Percentiles rank a stretch among this genome's conserved stretches.
These are phyloP conservation scores for Cyaniris semiargus DNA, from an alignment of 2,888 invertebrate species.

Conservation along the genomic window DNA sequence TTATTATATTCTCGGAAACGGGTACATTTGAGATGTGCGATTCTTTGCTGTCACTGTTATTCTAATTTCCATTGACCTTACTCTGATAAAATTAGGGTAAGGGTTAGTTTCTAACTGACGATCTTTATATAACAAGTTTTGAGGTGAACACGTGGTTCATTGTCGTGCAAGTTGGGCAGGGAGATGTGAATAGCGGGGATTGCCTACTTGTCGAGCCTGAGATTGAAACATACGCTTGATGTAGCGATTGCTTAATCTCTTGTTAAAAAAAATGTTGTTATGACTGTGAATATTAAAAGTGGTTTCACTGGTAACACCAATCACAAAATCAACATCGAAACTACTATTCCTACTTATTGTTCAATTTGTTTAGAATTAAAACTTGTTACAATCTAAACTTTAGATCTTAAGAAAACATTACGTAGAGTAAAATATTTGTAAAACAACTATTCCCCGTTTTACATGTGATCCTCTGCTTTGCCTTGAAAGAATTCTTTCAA, in stretches of 20 bases:
- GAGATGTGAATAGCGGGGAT: neutral
- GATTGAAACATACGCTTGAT: slow-evolving; percentile 7
- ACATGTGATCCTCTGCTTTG: neutral
- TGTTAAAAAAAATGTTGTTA: neutral
- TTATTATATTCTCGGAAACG: slow-evolving; percentile 25
- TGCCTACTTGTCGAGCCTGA: slow-evolving; percentile 3
- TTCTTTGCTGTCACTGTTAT: slow-evolving; percentile 23
- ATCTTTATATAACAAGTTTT: slow-evolving; percentile 20
- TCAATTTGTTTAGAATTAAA: too few species aligned
- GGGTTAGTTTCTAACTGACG: slow-evolving; percentile 28
- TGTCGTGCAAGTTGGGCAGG: neutral
- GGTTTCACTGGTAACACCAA: neutral
- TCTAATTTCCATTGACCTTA: slow-evolving; percentile 31
- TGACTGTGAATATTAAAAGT: neutral
- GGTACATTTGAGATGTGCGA: slow-evolving; percentile 15
- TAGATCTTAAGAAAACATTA: neutral
- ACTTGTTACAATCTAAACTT: too few species aligned
- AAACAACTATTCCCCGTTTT: neutral
- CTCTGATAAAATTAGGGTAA: slow-evolving; percentile 21
- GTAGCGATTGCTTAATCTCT: neutral
- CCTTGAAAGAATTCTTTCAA: neutral
- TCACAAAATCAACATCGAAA: neutral
- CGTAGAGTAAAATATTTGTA: neutral
- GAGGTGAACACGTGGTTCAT: slow-evolving; percentile 30
- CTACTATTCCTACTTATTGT: neutral